Evolutionary conservation across 1,140 invertebrate genomes (phyloP), one percentile per base, ranked within the genome.

Genomic region (Polyergus mexicanus): DNA sequence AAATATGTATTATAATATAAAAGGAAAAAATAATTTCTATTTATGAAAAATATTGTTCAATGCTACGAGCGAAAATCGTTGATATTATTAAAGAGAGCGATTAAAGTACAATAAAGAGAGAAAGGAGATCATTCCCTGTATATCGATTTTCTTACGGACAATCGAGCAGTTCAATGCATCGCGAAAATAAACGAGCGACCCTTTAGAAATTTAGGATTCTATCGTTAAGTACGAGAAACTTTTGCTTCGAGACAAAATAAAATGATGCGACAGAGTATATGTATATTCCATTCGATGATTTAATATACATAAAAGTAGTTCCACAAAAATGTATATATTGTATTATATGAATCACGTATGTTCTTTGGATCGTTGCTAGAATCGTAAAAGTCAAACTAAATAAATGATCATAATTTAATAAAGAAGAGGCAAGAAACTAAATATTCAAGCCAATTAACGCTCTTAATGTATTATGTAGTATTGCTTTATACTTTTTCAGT

Each of bases 151-250:
- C 38, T n/a, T 28, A 35, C n/a, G 25, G 3, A 65, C 41, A 41
- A 62, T 71, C 66, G 56, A 51, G 68, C 44, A 62, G 41, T 71
- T 44, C 13, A 41, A 47, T 51, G 25, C 32, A 28, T 69, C 8
- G 35, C 28, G 16, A 86, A 86, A 86, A 72, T 71, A 83, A 83
- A 65, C n/a, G 35, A 77, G 25, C 68, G 16, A 60, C 22, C 16
- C 6, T 69, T 35, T n/a, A 47, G 62, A 85, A 83, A 60, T 60
- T 51, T 32, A 28, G 16, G 25, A 51, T 54, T 58, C 56, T 13
- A 47, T 41, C 44, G 22, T 84, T 66, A 84, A 63, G 10, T 32
- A 56, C 28, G 16, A 69, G 54, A 84, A 63, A 84, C 11, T 68
- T 25, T 47, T 83, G 47, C n/a, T 62, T 35, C 41, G 41, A 85